Percentiles rank a stretch among this genome's conserved stretches.
phyloP scores from a whole-genome alignment of 2,797 vertebrate genomes.

The Artibeus jamaicensis region DNA sequence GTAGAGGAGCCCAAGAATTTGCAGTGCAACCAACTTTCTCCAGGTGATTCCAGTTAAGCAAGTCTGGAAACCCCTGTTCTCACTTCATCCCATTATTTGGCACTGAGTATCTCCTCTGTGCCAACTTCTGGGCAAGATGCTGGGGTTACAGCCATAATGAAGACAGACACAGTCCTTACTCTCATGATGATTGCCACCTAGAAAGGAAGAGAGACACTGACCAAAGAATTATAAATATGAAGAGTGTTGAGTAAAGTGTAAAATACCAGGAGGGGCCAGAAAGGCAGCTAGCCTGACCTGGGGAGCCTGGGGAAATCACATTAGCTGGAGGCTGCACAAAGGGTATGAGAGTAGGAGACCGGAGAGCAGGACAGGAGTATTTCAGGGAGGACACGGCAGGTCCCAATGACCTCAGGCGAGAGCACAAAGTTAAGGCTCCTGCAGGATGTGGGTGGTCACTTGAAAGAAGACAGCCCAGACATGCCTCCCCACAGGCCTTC shows the following conservation, averaged over 20 bases:
- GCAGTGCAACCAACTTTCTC: background rate
- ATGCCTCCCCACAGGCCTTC: background rate
- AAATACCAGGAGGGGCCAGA: background rate
- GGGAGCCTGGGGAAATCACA: background rate
- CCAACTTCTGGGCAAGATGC: background rate
- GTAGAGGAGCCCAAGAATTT: background rate
- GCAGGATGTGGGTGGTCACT: background rate
- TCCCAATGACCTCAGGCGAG: background rate
- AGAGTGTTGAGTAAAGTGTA: background rate
- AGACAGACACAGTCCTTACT: background rate
- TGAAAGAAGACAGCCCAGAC: background rate
- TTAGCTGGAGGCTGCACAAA: background rate
- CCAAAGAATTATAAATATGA: background rate
- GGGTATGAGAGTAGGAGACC: no score
- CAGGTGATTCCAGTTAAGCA: background rate
- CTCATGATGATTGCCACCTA: background rate
- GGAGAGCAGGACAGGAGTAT: background rate
- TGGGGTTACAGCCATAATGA: background rate
- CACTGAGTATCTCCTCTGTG: background rate
- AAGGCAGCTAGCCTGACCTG: background rate
- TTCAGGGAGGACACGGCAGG: background rate
- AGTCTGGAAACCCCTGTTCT: background rate
- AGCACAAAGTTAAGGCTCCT: background rate
- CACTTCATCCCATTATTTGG: background rate
- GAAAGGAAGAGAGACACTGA: background rate